Base-by-base conservation (phyloP, 2,113 vertebrate species). In the Mesembrinibis cayennensis region DNA sequence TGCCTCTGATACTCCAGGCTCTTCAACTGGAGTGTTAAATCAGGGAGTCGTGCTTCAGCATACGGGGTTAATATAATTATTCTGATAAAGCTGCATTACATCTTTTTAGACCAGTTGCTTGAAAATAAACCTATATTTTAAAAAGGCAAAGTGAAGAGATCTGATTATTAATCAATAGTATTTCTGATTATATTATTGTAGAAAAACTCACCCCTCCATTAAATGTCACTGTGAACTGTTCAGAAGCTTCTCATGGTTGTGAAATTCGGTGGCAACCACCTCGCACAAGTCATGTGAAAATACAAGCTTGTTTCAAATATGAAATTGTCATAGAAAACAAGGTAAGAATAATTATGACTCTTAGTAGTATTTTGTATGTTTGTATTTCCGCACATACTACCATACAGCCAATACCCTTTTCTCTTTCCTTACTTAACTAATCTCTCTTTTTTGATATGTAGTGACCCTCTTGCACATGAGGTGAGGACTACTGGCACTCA, bases 171-270 rank as follows among this genome's bases (percentile, higher is more conserved):
- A 89, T 38, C n/a, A 20, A 69, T 9, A n/a, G 7, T 44, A n/a
- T 65, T 87, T 87, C 34, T 90, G 4, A 16, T 82, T 56, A 19
- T 38, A 9, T 80, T 74, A 26, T 40, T 79, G 10, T 55, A 98
- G 98, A 97, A 89, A 93, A 52, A 30, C 88, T 96, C 20, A 95
- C 87, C 9, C 80, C 97, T 29, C 98, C 98, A 19, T 10, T n/a
- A 73, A 97, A 98, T 9, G 55, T 97, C 81, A 91, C 86, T 29
- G 93, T 95, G 49, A 77, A 44, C 20, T 97, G 97, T 53, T 79
- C 30, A 17, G 42, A 11, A 23, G 62, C 7, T 89, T 82, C 45
- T 82, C 50, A 80, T 0, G 2, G 10, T 23, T 97, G 97, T 27
- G 40, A 26, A 38, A 62, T 97, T 49, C 6, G 0, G 7, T 98